Base-by-base conservation (phyloP, 2,797 vertebrate species). In the Acanthurus leucopareius region DNA sequence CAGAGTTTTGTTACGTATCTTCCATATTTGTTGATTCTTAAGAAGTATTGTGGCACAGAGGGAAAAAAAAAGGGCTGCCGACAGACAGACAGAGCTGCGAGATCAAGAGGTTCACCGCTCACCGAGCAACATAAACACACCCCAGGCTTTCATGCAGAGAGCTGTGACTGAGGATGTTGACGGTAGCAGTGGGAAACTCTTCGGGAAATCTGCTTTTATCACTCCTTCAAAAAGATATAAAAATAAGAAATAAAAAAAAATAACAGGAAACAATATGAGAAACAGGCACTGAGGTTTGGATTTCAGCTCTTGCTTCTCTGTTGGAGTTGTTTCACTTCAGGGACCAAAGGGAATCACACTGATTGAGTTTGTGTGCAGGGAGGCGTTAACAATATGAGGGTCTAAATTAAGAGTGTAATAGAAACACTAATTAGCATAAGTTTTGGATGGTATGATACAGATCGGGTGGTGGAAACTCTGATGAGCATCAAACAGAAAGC, bases 141-240 rank as follows among this genome's bases (percentile, higher is more conserved):
- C 28, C 19, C 44, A 2, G 66, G 65, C 76, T 77, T 75, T 86
- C 77, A 72, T 68, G 75, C 69, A 52, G 68, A 79, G 82, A 80
- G 56, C 72, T 66, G 60, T 22, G 71, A 73, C 68, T 10, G 65
- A 69, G 71, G 75, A 86, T 76, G 69, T 54, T 80, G 83, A 64
- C 3, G 59, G 20, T 58, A 82, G 70, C 82, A 71, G 83, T 20
- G 63, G 73, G 77, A 75, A 72, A 44, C 77, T 84, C 75, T 69
- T 62, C 22, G 10, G 77, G 66, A 87, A 75, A 70, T 63, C 74
- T 6, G 42, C 79, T 90, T 91, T 89, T 83, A 92, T 92, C 78
- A 10, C 32, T 42, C n/a, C 67, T 75, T 87, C 60, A 76, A 74
- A 83, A 80, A 47, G 67, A 74, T 14, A 60, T 7, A 48, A 38